These are phyloP conservation scores for Athene cunicularia DNA, from an alignment of 2,113 vertebrate species.

Conservation along the genomic window DNA sequence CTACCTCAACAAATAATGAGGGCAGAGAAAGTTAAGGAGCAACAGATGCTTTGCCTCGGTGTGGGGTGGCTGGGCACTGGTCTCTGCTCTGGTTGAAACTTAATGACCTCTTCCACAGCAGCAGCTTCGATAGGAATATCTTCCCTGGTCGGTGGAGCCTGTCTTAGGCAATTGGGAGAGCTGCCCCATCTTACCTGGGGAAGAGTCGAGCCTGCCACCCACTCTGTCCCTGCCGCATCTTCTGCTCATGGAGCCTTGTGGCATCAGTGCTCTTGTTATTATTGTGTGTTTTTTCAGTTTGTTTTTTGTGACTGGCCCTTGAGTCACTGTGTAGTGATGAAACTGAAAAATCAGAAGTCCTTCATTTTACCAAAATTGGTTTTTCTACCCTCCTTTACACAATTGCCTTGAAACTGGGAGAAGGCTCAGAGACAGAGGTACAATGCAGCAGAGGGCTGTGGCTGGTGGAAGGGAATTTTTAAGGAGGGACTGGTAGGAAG, in stretches of 20 bases:
- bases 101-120: background rate
- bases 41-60: background rate
- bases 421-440: background rate
- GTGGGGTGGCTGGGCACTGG: fast-evolving
- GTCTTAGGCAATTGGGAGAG: background rate
- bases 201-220: background rate
- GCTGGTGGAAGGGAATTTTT: background rate
- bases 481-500: background rate
- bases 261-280: background rate
- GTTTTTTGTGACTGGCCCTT: background rate
- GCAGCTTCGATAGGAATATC: background rate
- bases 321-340: background rate
- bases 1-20: too few relatives aligned
- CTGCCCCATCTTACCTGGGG: background rate
- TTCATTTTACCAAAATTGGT: background rate
- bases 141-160: fast-evolving
- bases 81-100: background rate
- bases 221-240: background rate
- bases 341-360: background rate
- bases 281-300: background rate
- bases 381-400: background rate
- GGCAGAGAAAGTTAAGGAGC: background rate
- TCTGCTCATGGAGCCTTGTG: background rate
- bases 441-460: background rate
- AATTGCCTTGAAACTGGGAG: background rate